These are phyloP conservation scores for Drosophila antonietae DNA, from an alignment of 2,888 invertebrate species.

Conservation along the genomic window DNA sequence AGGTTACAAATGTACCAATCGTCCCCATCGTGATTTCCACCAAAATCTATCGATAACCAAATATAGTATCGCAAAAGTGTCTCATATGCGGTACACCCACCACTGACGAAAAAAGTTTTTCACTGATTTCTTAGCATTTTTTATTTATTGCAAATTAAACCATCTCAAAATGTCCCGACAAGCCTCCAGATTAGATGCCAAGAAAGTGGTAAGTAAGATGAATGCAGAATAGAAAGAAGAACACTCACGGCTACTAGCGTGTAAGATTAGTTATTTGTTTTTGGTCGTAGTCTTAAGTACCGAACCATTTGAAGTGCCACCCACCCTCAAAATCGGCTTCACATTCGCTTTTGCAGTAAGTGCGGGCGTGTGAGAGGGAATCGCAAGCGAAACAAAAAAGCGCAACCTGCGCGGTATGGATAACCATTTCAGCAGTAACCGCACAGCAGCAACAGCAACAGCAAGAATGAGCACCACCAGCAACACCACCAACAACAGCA, in stretches of 20 bases:
- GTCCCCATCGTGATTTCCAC: background rate
- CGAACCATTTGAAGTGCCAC: constrained; percentile 76
- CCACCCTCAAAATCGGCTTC: constrained; percentile 82
- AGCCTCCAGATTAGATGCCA: constrained; percentile 82
- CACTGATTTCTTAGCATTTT: constrained; percentile 23
- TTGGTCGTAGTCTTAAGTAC: constrained; percentile 53
- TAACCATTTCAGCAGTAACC: constrained; percentile 64
- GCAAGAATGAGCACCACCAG: constrained; percentile 65
- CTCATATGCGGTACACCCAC: constrained; percentile 41
- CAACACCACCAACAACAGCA: constrained; percentile 37
- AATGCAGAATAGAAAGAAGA: constrained; percentile 25
- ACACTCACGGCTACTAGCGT: constrained; percentile 47
- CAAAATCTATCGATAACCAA: constrained; percentile 13
- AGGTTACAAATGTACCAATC: background rate
- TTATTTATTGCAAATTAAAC: constrained; percentile 15
- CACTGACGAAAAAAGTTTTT: constrained; percentile 46
- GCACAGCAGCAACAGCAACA: constrained; percentile 55
- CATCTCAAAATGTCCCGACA: constrained; percentile 82
- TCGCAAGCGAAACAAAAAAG: constrained; percentile 37
- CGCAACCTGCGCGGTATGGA: constrained; percentile 65
- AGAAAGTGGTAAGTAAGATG: constrained; percentile 84
- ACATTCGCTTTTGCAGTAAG: constrained; percentile 85
- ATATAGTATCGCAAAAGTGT: constrained; percentile 15
- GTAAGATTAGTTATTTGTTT: constrained; percentile 62
- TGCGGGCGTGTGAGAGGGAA: constrained; percentile 55